Conservation (phyloP, 1,140 invertebrate species). For the Scylla paramamosain region DNA sequence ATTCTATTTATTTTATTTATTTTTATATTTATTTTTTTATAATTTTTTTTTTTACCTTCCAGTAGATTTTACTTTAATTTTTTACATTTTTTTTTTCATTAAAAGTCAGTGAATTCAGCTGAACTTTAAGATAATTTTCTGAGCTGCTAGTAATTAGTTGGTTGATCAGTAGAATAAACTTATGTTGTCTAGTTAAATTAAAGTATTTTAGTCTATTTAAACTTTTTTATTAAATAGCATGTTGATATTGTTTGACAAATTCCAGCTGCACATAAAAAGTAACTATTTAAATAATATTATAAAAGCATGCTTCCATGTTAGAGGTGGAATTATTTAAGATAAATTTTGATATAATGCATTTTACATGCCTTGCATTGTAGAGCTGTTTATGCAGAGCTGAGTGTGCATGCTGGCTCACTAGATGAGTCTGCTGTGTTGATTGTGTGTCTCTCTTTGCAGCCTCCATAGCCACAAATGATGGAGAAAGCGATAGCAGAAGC, state of each 20-base stretch:
- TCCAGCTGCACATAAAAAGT: no score
- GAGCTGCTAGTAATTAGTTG: no score
- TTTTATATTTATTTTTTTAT: background rate
- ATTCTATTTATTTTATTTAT: background rate
- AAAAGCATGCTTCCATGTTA: constrained; percentile 9
- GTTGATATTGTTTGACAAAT: no score
- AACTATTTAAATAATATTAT: background rate
- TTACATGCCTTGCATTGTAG: background rate
- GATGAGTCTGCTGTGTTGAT: constrained; percentile 67
- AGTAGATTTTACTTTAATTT: no score
- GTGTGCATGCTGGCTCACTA: constrained; percentile 61
- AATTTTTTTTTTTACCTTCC: background rate
- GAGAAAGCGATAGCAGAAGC: constrained; percentile 76
- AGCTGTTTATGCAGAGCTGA: background rate
- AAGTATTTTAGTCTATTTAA: no score
- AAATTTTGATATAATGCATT: background rate
- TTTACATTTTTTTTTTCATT: no score
- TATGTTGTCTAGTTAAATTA: no score
- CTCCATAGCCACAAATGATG: constrained; percentile 75
- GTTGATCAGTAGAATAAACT: no score
- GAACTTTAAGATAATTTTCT: no score
- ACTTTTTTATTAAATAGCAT: no score
- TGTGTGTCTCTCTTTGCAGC: constrained; percentile 76
- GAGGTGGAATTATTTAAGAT: background rate
- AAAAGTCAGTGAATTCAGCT: no score